Base-by-base conservation (phyloP, 2,888 invertebrate species). In the Sisyra nigra region DNA sequence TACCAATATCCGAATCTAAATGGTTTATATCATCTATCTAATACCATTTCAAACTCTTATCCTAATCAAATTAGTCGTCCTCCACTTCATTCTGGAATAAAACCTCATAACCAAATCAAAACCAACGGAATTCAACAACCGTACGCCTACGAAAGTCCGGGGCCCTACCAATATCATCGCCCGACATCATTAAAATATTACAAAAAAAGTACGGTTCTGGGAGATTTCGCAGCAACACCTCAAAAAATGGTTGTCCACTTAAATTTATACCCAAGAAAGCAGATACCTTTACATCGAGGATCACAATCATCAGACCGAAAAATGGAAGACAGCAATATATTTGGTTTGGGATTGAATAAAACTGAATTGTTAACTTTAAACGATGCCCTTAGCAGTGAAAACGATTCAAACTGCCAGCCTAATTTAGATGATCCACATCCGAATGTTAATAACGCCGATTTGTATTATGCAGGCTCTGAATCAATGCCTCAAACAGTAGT, bases 161-260 rank as follows among this genome's bases (percentile, higher is more conserved):
- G 15, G 8, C 15, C 13, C 8, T 14, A 34, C 34, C 34, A 13
- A 7, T 4, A 34, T 14, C 13, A 34, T 34, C 7, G 2, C 8
- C 7, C 15, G 2, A 13, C 34, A n/a, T 8, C 8, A 34, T 8
- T 15, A 15, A 34, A 13, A 34, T 15, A 13, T 11, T 14, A 7
- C 11, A 34, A 34, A 11, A 34, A 34, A 15, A 17, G 34, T n/a
- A 43, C 29, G 40, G 24, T 34, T 10, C 11, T 47, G n/a, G 32
- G 48, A 41, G 41, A 42, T 52, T 10, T 48, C 50, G 6, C 63
- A 48, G 51, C 59, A 7, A 60, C 59, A 19, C 56, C 61, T n/a
- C 67, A 71, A 33, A 74, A 75, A 53, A 72, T 77, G 64, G 64
- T 76, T 50, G 67, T 79, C 4, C 76, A 77, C 46, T 58, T 78